Evolutionary conservation across 2,113 vertebrate genomes (phyloP), one percentile per base, ranked within the genome.

Genomic region (Numenius arquata): DNA sequence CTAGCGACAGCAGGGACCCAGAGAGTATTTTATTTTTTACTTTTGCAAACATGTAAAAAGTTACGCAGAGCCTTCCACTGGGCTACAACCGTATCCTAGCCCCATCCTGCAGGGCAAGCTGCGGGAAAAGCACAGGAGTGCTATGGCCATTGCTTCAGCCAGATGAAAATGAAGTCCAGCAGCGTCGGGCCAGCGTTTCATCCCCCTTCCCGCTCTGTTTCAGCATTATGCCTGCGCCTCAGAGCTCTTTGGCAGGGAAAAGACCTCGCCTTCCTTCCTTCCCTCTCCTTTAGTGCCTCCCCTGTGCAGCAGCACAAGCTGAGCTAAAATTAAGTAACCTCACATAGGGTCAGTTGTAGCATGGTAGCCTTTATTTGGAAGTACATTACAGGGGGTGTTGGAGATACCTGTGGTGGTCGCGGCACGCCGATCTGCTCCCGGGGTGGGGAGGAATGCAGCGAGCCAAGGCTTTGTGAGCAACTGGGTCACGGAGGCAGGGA

Each of bases 181-280:
- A 59, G 48, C 11, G 0, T 22, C 66, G 58, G 71, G 76, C 30
- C 43, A 5, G 43, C 6, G 1, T 66, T 72, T 55, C 1, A 1
- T 22, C 43, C 22, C 32, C 41, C 43, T 25, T 80, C 40, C 61
- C 3, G 5, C 81, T 70, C 45, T 36, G 18, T n/a, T 66, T 58
- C 41, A 65, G 61, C 0, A 0, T 71, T 29, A 15, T 2, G 2
- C 16, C 23, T 21, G 67, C 0, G 0, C n/a, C 38, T 48, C 2
- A 1, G 47, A 84, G 66, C 36, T 82, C 40, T 29, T 13, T 11
- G 38, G 58, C 32, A 48, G 45, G 67, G 50, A 76, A 62, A 45
- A 91, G 67, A 48, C 74, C 30, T 81, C 4, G 1, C 22, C 40
- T 89, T 43, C 76, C 71, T 50, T 58, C 68, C 41, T 73, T 36